Conservation (phyloP, 2,888 invertebrate species). For the Poecilobothrus nobilitatus region DNA sequence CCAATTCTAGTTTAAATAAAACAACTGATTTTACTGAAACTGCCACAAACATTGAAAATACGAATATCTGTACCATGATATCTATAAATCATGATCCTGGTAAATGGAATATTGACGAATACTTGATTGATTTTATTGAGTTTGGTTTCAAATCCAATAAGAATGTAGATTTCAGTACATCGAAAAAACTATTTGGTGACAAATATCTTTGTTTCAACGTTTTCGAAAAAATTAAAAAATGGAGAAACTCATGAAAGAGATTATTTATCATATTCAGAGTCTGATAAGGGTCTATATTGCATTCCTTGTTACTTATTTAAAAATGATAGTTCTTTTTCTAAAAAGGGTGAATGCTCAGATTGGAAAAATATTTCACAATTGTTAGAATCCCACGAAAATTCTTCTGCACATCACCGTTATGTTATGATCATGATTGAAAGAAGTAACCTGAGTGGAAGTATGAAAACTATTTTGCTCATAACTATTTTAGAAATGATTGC, state of each 20-base stretch:
- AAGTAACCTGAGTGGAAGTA: too few relatives aligned
- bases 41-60: neutral
- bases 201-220: neutral
- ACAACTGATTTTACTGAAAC: too few relatives aligned
- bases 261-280: neutral
- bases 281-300: neutral
- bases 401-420: neutral
- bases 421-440: neutral
- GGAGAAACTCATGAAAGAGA: neutral
- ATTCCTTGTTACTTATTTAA: slow-evolving; percentile 5
- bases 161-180: neutral
- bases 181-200: slow-evolving; percentile 5
- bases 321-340: neutral
- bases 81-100: neutral
- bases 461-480: too few relatives aligned
- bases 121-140: neutral
- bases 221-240: slow-evolving; percentile 4
- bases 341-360: slow-evolving; percentile 1
- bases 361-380: neutral
- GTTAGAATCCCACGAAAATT: slow-evolving; percentile 1
- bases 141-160: slow-evolving; percentile 7
- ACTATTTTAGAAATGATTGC: too few relatives aligned
- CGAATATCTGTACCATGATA: neutral
- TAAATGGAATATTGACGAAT: neutral
- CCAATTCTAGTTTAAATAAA: too few relatives aligned